Conservation (phyloP, 2,888 invertebrate genomes). For the Lochmaea crataegi region DNA sequence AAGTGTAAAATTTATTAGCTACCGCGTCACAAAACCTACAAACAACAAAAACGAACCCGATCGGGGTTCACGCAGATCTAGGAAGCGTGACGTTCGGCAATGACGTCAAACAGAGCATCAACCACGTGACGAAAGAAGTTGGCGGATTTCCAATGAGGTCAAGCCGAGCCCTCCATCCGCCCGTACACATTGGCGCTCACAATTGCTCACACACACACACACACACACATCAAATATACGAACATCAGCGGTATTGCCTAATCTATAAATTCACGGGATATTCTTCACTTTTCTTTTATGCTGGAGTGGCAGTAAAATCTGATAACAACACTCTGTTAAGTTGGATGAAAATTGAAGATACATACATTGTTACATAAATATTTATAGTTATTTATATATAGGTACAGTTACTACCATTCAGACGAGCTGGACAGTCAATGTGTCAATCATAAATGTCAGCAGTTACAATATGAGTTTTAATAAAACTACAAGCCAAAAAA, state of each 20-base stretch:
- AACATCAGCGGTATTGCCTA: not conserved
- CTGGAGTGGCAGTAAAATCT: not conserved
- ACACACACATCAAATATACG: not conserved
- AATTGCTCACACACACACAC: not conserved
- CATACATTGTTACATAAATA: too few relatives aligned
- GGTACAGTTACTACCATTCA: too few relatives aligned
- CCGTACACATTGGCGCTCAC: constrained; percentile 14
- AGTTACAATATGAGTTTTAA: too few relatives aligned
- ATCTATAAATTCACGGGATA: not conserved
- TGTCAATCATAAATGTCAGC: too few relatives aligned
- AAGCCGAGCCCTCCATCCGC: constrained; percentile 22
- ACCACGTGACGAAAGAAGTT: constrained; percentile 29
- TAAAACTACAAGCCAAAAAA: too few relatives aligned
- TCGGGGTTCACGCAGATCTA: not conserved
- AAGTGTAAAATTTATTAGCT: not conserved
- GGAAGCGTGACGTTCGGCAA: constrained; percentile 22
- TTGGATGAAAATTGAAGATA: not conserved
- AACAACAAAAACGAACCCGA: not conserved
- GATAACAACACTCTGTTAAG: not conserved
- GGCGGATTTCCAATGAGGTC: constrained; percentile 26
- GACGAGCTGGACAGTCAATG: too few relatives aligned
- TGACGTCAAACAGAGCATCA: constrained; percentile 27
- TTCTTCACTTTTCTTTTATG: not conserved
- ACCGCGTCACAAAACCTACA: constrained; percentile 21
- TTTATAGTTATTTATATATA: too few relatives aligned